Base-by-base conservation (phyloP, 2,797 vertebrate species). In the Microhierax caerulescens region DNA sequence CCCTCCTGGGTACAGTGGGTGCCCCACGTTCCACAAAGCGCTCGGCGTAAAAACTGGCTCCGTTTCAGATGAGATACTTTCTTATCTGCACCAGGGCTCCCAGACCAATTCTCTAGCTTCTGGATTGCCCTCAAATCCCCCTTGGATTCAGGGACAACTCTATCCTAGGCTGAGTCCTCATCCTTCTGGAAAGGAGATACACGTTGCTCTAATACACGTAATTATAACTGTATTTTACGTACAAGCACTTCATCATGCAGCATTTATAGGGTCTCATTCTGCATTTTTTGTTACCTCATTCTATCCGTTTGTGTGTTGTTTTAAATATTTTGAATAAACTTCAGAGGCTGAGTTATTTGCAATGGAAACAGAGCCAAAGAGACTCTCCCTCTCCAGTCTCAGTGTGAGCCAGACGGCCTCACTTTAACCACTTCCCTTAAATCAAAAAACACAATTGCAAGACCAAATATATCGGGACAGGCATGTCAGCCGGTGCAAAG, bases 391-490 rank as follows among this genome's bases (percentile, higher is more conserved):
- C 43, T 48, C 22, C 48, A 80, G 68, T 25, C n/a, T 47, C 65
- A 57, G 21, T 21, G 37, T 24, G 64, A 91, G 28, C 32, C 56
- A 90, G 54, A 57, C 16, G 9, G 72, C 22, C 64, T 74, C 36
- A 50, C 7, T 87, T 91, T 28, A 95, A 87, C 51, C 7, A 60
- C 37, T 78, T 89, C 43, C 17, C 25, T 82, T 56, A 74, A 86
- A 89, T 37, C 10, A 82, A 65, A 88, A 18, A 61, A 43, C 8
- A 10, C 8, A 84, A 70, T 4, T 76, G 16, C 20, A 82, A 92
- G 60, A 60, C 56, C 79, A 89, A 92, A 74, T 34, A 9, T 3
- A 53, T 5, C 21, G 67, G 11, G 37, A 63, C 57, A 85, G 60
- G 48, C 8, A 24, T 19, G 18, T 50, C 75, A 91, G 53, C 18